Evolutionary conservation across 2,113 vertebrate species (phyloP).

Genomic region (Zingel zingel): DNA sequence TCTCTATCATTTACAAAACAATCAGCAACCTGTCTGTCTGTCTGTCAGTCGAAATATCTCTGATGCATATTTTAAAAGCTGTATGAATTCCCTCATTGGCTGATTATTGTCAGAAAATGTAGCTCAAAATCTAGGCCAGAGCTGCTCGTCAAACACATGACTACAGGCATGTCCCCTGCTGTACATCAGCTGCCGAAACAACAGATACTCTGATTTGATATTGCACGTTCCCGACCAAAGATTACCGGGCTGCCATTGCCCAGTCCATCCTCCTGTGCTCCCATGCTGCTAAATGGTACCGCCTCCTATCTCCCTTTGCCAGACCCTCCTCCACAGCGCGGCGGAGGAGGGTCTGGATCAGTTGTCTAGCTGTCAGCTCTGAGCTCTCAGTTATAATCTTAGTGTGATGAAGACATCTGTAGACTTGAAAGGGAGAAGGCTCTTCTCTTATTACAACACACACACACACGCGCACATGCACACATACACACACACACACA

Average conservation of each 20-base stretch:
- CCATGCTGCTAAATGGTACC: not conserved
- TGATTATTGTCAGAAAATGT: conserved; percentile 48
- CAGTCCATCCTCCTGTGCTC: not conserved
- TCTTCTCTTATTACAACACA: too few relatives aligned
- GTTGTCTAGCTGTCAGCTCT: too few relatives aligned
- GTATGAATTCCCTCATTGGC: conserved; percentile 48
- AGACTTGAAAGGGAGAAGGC: too few relatives aligned
- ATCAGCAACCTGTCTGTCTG: conserved; percentile 14
- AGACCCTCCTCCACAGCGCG: too few relatives aligned
- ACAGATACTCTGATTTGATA: too few relatives aligned
- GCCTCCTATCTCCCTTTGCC: not conserved
- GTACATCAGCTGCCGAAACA: conserved; percentile 25
- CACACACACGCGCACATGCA: not conserved
- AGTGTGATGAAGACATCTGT: too few relatives aligned
- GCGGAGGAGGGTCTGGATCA: too few relatives aligned
- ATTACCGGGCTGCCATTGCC: not conserved
- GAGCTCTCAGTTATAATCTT: too few relatives aligned
- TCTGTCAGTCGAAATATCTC: conserved; percentile 6
- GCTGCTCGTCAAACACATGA: conserved; percentile 32
- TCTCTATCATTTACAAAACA: too few relatives aligned
- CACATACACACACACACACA: not conserved
- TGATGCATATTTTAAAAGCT: conserved; percentile 14
- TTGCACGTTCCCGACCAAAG: too few relatives aligned
- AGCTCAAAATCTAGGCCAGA: conserved; percentile 45
- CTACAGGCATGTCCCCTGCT: conserved; percentile 5